Base-by-base conservation (phyloP, 2,888 invertebrate genomes). In the Autographa pulchrina region DNA sequence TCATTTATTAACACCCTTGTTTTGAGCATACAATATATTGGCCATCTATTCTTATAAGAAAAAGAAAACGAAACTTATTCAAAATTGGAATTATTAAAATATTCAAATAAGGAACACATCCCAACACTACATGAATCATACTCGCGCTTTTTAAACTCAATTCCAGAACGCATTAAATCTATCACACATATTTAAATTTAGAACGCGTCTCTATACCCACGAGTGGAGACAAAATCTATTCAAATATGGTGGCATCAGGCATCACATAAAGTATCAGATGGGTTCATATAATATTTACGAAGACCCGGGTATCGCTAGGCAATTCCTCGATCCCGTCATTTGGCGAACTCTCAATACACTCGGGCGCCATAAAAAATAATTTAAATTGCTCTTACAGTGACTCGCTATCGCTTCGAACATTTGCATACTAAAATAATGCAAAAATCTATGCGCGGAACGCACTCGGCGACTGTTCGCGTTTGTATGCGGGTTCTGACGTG, bases 361-460 rank as follows among this genome's bases (percentile, higher is more conserved):
- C 85, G 94, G 94, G 96, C 93, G 92, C 92, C 94, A 96, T 96
- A 96, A 96, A 96, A 96, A 96, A 96, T 96, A 96, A 96, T 96
- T 96, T 95, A 96, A 96, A 96, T 96, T 94, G 96, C 95, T 95
- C 94, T 93, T 94, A 93, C 93, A 93, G 91, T 94, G 93, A 92
- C 93, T 92, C 92, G 94, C 90, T 94, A 94, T 94, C 94, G 92
- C 86, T 87, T 66, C 88, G 91, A 89, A 90, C 93, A 96, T 96
- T 96, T 96, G 96, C 96, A 96, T 96, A 94, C 92, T 93, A 93
- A 95, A 96, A 94, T 96, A 94, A 96, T 96, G 96, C 96, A 96
- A 93, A 94, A 95, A 94, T 94, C 95, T 95, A 95, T 94, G 94
- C 91, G 93, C 91, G 92, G 92, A 89, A 92, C 92, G 91, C 92